Conservation (phyloP, 2,888 invertebrate species). For the Lasioglossum leucozonium region DNA sequence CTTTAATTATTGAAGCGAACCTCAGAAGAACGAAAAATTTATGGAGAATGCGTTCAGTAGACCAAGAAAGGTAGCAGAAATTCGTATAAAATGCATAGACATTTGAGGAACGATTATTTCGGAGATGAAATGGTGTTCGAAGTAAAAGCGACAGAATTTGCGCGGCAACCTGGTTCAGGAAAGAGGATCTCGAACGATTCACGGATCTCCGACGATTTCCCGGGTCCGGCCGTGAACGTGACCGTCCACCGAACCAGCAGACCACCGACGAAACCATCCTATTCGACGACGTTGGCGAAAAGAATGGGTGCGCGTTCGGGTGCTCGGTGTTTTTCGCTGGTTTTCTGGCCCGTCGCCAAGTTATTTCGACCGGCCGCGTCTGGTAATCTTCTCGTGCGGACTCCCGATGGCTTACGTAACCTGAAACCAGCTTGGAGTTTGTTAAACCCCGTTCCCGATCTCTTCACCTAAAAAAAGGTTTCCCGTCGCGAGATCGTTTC, state of each 20-base stretch:
- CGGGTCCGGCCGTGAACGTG: conserved; percentile 60
- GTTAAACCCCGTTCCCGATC: conserved; percentile 42
- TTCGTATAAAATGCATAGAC: too few species aligned
- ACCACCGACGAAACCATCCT: neutral
- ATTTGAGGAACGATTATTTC: too few species aligned
- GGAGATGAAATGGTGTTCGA: neutral
- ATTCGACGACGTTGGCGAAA: conserved; percentile 5
- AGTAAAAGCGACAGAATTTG: neutral
- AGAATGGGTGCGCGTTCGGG: conserved; percentile 35
- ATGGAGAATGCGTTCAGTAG: too few species aligned
- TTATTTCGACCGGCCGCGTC: conserved; percentile 48
- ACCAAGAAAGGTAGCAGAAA: too few species aligned
- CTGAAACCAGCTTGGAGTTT: conserved; percentile 56
- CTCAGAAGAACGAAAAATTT: too few species aligned
- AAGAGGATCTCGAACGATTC: neutral
- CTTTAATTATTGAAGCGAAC: too few species aligned
- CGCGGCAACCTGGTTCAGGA: neutral
- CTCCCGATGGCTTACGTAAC: conserved; percentile 61
- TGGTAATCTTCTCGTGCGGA: conserved; percentile 54
- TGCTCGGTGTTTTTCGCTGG: conserved; percentile 51
- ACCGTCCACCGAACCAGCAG: conserved; percentile 28
- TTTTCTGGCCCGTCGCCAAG: conserved; percentile 59
- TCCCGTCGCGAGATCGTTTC: neutral
- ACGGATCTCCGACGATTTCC: conserved; percentile 1
- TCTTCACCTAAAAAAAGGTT: conserved; percentile 36